phyloP scores from a whole-genome alignment of 2,797 vertebrate species.

The Sus cebifrons region DNA sequence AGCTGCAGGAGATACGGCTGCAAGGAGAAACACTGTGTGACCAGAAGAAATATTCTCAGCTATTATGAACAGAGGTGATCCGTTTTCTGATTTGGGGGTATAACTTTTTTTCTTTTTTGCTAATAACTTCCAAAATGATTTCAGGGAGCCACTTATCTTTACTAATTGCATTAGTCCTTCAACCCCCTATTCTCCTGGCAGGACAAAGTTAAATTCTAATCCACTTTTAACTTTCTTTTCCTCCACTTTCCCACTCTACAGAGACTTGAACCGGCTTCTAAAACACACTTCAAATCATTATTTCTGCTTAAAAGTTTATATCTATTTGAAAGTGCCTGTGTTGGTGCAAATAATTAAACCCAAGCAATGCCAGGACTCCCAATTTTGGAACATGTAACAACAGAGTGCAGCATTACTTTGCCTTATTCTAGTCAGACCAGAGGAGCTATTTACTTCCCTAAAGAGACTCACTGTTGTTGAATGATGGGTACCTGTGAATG shows the following conservation, averaged over 20 bases:
- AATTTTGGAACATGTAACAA: background rate
- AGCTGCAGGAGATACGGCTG: background rate
- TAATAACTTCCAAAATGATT: conserved; percentile 15
- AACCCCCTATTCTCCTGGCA: background rate
- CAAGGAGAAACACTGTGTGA: background rate
- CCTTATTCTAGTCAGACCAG: conserved; percentile 6
- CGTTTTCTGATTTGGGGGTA: background rate
- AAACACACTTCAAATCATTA: conserved; percentile 53
- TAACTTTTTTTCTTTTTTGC: background rate
- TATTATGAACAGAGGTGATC: background rate
- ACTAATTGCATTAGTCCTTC: background rate
- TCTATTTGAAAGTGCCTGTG: conserved; percentile 28
- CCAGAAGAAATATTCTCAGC: background rate
- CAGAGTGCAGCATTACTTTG: background rate
- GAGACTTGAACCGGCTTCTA: conserved; percentile 55
- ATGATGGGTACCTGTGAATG: background rate
- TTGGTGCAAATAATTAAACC: conserved; percentile 24
- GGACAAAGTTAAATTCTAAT: conserved; percentile 66
- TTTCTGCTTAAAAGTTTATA: conserved; percentile 61
- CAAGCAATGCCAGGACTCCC: background rate
- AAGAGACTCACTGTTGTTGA: background rate
- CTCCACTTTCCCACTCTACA: background rate
- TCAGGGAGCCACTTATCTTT: conserved; percentile 64
- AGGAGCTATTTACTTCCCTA: background rate
- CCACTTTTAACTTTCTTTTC: conserved; percentile 39